Evolutionary conservation across 2,888 invertebrate species (phyloP).

Genomic region (Cantharis rustica): DNA sequence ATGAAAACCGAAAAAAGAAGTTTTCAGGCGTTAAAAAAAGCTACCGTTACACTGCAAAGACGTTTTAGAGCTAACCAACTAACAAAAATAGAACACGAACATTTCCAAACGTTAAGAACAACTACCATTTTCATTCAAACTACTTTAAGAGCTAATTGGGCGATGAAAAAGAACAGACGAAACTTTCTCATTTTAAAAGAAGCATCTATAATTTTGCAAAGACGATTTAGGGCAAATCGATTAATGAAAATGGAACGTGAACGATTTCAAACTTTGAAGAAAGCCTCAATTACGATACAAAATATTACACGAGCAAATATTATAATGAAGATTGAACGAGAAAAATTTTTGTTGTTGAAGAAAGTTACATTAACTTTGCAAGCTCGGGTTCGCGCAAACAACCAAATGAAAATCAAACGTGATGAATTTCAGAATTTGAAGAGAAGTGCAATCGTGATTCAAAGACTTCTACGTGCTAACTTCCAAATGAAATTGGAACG

Average conservation of each 20-base stretch:
- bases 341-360: neutral
- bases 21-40: slow-evolving; percentile 37
- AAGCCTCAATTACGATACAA: neutral
- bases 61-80: slow-evolving; percentile 36
- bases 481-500: slow-evolving; percentile 29
- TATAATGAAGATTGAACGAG: neutral
- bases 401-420: neutral
- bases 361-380: slow-evolving; percentile 5
- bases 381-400: neutral
- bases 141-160: slow-evolving; percentile 46
- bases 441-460: slow-evolving; percentile 52
- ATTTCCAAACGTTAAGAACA: slow-evolving; percentile 34
- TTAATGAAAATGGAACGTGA: neutral
- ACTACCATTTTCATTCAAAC: slow-evolving; percentile 44
- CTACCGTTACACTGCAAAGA: slow-evolving; percentile 43
- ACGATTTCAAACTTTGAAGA: neutral
- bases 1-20: slow-evolving; percentile 35
- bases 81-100: slow-evolving; percentile 23
- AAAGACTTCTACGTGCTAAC: slow-evolving; percentile 51
- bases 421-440: slow-evolving; percentile 38
- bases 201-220: slow-evolving; percentile 42
- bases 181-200: slow-evolving; percentile 48
- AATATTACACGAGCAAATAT: neutral
- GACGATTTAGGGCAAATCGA: slow-evolving; percentile 46
- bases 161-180: slow-evolving; percentile 46